Conservation (phyloP, 2,797 vertebrate species). For the Chiloscyllium punctatum region DNA sequence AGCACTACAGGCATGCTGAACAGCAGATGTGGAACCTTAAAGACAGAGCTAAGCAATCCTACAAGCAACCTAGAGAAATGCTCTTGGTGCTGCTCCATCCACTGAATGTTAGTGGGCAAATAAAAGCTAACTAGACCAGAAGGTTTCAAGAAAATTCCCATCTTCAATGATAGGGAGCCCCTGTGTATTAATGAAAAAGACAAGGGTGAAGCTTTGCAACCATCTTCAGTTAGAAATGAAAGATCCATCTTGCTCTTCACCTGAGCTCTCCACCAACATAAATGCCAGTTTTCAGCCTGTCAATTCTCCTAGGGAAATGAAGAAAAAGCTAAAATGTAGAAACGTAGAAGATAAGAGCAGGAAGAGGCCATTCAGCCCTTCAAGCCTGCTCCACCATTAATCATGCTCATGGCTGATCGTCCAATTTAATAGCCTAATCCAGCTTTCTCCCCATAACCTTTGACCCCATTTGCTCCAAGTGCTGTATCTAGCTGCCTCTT, state of each 20-base stretch:
- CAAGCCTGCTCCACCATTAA: too few species aligned
- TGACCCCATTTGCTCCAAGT: too few species aligned
- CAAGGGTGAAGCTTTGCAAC: neutral
- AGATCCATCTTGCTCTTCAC: neutral
- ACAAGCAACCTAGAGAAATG: neutral
- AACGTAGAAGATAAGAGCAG: too few species aligned
- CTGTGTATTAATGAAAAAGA: neutral
- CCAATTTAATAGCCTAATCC: too few species aligned
- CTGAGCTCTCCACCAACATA: neutral
- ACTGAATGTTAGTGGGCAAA: neutral
- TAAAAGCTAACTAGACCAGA: neutral
- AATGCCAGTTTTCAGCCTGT: neutral
- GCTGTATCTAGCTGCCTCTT: too few species aligned
- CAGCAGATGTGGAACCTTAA: neutral
- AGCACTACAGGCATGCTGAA: neutral
- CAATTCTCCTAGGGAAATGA: neutral
- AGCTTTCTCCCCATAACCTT: too few species aligned
- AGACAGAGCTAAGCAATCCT: neutral
- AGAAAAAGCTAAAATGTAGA: neutral
- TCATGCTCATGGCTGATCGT: too few species aligned
- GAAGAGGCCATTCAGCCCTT: too few species aligned
- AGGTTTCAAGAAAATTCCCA: neutral
- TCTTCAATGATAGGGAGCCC: neutral
- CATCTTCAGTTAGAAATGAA: neutral
- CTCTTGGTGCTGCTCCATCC: neutral